Percentiles rank a stretch among this genome's conserved stretches.
Evolutionary conservation across 2,113 vertebrate species (phyloP).

Genomic region (Tetrao urogallus): DNA sequence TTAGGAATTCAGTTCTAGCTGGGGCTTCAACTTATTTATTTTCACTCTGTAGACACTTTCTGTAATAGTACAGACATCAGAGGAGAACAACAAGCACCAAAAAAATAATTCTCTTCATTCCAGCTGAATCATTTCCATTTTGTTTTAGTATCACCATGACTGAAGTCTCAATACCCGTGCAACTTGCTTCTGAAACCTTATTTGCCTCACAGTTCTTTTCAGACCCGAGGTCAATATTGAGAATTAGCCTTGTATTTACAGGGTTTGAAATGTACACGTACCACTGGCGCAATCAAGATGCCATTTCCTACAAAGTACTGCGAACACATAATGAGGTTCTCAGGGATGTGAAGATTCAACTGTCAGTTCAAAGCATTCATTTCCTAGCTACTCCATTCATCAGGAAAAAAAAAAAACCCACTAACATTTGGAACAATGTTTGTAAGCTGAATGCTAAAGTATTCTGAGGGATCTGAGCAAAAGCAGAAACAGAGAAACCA

Average conservation of each 20-base stretch:
- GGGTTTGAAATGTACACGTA: not conserved
- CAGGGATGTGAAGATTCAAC: constrained; percentile 13
- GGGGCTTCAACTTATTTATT: not conserved
- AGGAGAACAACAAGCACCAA: not conserved
- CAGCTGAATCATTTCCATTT: constrained; percentile 12
- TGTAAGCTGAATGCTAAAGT: not conserved
- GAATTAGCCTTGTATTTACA: constrained; percentile 9
- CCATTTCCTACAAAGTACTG: not conserved
- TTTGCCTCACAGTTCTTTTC: not conserved
- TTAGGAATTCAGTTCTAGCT: not conserved
- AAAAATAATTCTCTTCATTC: constrained; percentile 27
- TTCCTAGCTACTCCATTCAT: not conserved
- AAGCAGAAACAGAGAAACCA: not conserved
- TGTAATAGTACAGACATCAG: not conserved
- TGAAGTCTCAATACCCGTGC: not conserved
- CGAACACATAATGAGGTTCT: constrained; percentile 36
- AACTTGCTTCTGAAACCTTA: not conserved
- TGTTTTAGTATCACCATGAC: not conserved
- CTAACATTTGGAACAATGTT: constrained; percentile 6
- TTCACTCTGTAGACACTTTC: not conserved
- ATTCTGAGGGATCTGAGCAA: constrained; percentile 5
- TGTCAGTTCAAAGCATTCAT: constrained; percentile 17
- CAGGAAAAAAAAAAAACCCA: not conserved
- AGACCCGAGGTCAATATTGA: not conserved
- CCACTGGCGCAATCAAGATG: not conserved